Evolutionary conservation across 2,888 invertebrate species (phyloP).

Genomic region (Agrotis segetum): DNA sequence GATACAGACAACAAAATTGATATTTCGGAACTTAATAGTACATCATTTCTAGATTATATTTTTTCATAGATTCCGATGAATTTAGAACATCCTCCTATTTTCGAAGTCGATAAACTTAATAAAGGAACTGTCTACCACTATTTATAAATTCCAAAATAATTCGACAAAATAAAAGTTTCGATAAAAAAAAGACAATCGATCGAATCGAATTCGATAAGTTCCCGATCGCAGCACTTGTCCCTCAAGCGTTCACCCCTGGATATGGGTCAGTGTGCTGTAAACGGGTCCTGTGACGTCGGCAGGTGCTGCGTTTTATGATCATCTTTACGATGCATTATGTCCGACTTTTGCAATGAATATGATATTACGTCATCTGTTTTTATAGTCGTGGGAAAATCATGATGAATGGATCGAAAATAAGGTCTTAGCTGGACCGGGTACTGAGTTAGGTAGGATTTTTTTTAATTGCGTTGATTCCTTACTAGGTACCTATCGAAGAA

Average conservation of each 20-base stretch:
- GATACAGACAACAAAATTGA: no score
- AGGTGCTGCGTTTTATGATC: slow-evolving; percentile 62
- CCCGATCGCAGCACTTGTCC: slow-evolving; percentile 53
- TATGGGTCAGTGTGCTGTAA: slow-evolving; percentile 83
- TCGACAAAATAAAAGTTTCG: background rate
- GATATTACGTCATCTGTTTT: slow-evolving; percentile 21
- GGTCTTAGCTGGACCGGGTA: no score
- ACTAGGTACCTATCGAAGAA: no score
- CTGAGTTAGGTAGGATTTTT: no score
- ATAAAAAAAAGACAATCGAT: slow-evolving; percentile 9
- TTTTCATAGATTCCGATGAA: no score
- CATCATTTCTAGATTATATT: no score
- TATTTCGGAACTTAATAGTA: no score
- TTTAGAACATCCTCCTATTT: no score
- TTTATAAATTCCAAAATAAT: background rate
- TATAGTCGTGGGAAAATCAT: slow-evolving; percentile 17
- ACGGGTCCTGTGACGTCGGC: slow-evolving; percentile 77
- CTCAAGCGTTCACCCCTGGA: slow-evolving; percentile 73
- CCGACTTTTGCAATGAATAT: slow-evolving; percentile 11
- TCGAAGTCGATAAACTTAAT: background rate
- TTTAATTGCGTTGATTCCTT: no score
- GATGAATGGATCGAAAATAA: background rate
- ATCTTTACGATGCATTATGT: slow-evolving; percentile 53
- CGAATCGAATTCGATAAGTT: slow-evolving; percentile 40
- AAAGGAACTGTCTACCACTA: background rate